Evolutionary conservation across 2,113 vertebrate species (phyloP).

Genomic region (Saccopteryx bilineata): DNA sequence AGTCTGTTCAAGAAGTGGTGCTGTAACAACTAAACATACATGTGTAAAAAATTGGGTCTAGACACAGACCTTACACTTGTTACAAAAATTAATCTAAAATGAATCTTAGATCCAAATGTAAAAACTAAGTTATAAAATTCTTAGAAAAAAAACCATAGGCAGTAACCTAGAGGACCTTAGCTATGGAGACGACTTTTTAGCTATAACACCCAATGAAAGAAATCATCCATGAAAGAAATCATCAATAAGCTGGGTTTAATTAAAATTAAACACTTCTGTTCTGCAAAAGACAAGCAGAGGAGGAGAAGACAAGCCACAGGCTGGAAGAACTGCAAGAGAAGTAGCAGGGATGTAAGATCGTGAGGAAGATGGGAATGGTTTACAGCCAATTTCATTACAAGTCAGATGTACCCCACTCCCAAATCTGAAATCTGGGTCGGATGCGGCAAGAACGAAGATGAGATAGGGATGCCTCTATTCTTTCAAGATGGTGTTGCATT

Average conservation of each 20-base stretch:
- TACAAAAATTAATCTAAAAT: conserved; percentile 8
- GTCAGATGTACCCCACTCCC: not conserved
- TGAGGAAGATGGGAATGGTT: not conserved
- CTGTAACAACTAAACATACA: not conserved
- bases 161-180: not conserved
- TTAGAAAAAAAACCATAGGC: not conserved
- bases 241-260: not conserved
- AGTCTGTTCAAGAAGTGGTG: not conserved
- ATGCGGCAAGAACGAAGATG: rapidly evolving
- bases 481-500: not conserved
- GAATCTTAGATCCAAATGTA: not conserved
- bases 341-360: not conserved
- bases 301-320: not conserved
- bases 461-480: rapidly evolving
- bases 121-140: not conserved
- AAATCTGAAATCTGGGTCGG: not conserved
- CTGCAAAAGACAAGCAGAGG: not conserved
- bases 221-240: not conserved
- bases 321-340: not conserved
- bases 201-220: not conserved
- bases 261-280: not conserved
- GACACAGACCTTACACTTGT: not conserved
- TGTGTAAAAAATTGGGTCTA: not conserved
- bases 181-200: not conserved
- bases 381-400: not conserved